These are phyloP conservation scores for Limosa lapponica DNA, from an alignment of 2,797 vertebrate species.

Conservation along the genomic window DNA sequence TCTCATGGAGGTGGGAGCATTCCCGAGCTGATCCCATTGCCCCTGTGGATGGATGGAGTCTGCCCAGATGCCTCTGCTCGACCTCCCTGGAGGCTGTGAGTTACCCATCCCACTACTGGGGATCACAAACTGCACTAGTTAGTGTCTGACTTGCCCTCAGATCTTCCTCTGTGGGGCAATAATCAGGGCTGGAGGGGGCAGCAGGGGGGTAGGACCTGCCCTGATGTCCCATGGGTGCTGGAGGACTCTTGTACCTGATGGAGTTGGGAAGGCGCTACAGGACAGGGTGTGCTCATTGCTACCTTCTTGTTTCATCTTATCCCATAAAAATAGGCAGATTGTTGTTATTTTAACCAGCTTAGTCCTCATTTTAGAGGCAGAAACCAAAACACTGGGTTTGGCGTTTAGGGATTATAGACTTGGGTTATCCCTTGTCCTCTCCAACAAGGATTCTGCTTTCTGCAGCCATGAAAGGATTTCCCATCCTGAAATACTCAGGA, in stretches of 20 bases:
- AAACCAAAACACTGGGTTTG: neutral
- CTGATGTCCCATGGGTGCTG: neutral
- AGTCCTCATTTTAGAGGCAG: neutral
- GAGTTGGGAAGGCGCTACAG: neutral
- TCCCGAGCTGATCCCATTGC: neutral
- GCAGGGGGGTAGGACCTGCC: neutral
- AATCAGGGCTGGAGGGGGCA: neutral
- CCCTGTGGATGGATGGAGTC: neutral
- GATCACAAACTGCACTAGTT: neutral
- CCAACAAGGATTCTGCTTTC: neutral
- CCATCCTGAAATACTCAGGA: neutral
- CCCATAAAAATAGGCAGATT: neutral
- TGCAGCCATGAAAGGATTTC: neutral
- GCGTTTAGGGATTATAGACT: neutral
- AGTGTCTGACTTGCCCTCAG: neutral
- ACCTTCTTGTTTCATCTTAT: neutral
- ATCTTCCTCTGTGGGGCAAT: neutral
- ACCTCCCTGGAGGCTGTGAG: neutral
- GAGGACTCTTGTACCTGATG: neutral
- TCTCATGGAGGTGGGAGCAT: accelerated
- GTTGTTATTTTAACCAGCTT: neutral
- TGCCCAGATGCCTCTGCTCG: neutral
- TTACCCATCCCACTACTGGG: neutral
- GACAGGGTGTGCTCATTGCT: neutral
- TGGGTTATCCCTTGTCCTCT: neutral